Evolutionary conservation across 1,140 invertebrate species (phyloP).

Genomic region (Aphaenogaster ashmeadi): DNA sequence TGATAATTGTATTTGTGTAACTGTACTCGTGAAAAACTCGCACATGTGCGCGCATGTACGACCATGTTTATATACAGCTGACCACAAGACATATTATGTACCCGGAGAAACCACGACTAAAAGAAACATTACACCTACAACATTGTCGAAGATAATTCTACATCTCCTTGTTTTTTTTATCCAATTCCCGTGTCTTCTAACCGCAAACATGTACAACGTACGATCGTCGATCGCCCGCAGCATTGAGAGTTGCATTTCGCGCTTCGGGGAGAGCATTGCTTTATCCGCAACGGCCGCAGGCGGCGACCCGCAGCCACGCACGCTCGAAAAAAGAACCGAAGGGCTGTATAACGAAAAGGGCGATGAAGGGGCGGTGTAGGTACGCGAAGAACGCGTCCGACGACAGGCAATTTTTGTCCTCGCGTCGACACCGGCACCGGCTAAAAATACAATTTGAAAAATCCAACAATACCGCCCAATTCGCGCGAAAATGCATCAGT

Average conservation of each 20-base stretch:
- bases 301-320: slow-evolving; percentile 42
- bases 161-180: slow-evolving; percentile 6
- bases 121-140: slow-evolving; percentile 6
- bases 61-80: background rate
- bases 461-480: slow-evolving; percentile 84
- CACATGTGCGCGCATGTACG: background rate
- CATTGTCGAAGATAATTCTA: background rate
- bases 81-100: background rate
- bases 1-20: background rate
- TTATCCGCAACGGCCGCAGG: slow-evolving; percentile 60
- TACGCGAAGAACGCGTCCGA: slow-evolving; percentile 50
- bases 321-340: slow-evolving; percentile 40
- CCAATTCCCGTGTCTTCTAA: background rate
- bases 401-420: slow-evolving; percentile 72
- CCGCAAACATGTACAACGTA: slow-evolving; percentile 12
- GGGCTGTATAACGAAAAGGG: slow-evolving; percentile 29
- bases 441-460: slow-evolving; percentile 85
- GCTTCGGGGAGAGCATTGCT: slow-evolving; percentile 44
- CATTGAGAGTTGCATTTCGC: slow-evolving; percentile 35
- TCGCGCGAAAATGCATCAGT: slow-evolving; percentile 81
- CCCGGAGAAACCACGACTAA: background rate
- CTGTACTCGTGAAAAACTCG: background rate
- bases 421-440: slow-evolving; percentile 65
- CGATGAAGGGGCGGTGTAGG: slow-evolving; percentile 24
- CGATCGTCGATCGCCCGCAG: slow-evolving; percentile 36